phyloP scores from a whole-genome alignment of 2,888 invertebrate species.

The Eubasilissa splendida region DNA sequence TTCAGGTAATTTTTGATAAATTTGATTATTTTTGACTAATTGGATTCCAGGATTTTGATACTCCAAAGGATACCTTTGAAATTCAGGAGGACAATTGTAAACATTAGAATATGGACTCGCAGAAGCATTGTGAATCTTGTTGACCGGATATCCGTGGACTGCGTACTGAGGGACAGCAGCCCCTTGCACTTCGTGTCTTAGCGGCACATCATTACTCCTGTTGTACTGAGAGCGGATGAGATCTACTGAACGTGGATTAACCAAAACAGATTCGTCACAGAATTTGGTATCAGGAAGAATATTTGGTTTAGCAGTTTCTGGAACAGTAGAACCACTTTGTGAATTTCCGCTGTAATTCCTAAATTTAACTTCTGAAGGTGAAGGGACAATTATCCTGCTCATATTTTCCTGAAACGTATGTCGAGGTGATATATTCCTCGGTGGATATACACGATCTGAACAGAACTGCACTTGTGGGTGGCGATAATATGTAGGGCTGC shows the following conservation, averaged over 20 bases:
- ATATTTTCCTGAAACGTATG: slow-evolving; percentile 73
- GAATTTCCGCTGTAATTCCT: slow-evolving; percentile 31
- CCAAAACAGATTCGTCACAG: slow-evolving; percentile 42
- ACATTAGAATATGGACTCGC: slow-evolving; percentile 35
- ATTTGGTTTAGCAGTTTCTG: slow-evolving; percentile 14
- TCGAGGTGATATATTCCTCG: slow-evolving; percentile 70
- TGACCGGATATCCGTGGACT: slow-evolving; percentile 6
- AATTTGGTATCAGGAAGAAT: slow-evolving; percentile 31
- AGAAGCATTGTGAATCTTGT: slow-evolving; percentile 9
- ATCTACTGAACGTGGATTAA: slow-evolving; percentile 36
- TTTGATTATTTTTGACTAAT: slow-evolving; percentile 37
- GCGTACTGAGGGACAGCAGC: slow-evolving; percentile 9
- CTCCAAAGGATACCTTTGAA: slow-evolving; percentile 41
- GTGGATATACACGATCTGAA: slow-evolving; percentile 39
- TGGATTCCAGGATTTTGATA: slow-evolving; percentile 44
- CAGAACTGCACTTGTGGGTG: slow-evolving; percentile 19
- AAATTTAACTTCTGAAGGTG: slow-evolving; percentile 57
- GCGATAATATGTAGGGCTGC: slow-evolving; percentile 28
- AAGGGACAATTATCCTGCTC: slow-evolving; percentile 70
- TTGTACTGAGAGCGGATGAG: slow-evolving; percentile 31
- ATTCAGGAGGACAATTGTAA: slow-evolving; percentile 36
- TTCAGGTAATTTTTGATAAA: slow-evolving; percentile 47
- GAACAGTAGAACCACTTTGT: slow-evolving; percentile 5
- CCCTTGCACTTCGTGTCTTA: slow-evolving; percentile 19
- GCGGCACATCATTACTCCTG: slow-evolving; percentile 12